A percentile compares a stretch with the other conserved stretches of the same genome.
Conservation (phyloP, 2,888 invertebrate species). For the Antheraea assamensis region DNA sequence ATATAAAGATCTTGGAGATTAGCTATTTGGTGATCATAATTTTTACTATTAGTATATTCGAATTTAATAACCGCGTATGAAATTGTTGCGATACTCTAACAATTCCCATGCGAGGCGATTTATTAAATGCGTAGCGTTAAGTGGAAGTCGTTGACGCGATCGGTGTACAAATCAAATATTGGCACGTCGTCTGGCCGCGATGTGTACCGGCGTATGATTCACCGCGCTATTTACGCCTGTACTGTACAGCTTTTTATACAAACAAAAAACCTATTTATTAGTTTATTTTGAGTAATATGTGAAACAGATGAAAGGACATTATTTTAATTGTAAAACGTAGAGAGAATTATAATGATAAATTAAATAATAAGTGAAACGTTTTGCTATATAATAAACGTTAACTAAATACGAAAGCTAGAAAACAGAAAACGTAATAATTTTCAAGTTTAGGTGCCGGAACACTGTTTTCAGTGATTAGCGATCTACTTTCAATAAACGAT, state of each 20-base stretch:
- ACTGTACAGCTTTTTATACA: slow-evolving; percentile 7
- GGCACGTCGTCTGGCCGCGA: slow-evolving; percentile 48
- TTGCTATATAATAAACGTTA: no score
- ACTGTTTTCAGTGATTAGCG: no score
- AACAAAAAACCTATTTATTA: background rate
- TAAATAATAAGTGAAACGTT: no score
- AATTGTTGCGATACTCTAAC: background rate
- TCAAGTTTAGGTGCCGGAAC: no score
- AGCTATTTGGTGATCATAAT: no score
- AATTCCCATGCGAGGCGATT: background rate
- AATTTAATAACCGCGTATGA: no score
- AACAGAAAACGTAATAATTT: no score
- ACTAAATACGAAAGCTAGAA: no score
- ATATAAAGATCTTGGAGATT: no score
- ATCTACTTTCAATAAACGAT: no score
- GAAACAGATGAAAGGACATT: background rate
- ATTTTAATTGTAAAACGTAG: background rate
- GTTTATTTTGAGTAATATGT: background rate
- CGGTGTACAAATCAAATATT: slow-evolving; percentile 55
- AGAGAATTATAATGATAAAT: background rate
- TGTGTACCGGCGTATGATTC: slow-evolving; percentile 38
- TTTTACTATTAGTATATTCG: no score
- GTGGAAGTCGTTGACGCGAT: slow-evolving; percentile 28
- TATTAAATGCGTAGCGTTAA: slow-evolving; percentile 24
- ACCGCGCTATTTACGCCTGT: slow-evolving; percentile 26